Conservation (phyloP, 2,888 invertebrate genomes). For the Coremacera marginata region DNA sequence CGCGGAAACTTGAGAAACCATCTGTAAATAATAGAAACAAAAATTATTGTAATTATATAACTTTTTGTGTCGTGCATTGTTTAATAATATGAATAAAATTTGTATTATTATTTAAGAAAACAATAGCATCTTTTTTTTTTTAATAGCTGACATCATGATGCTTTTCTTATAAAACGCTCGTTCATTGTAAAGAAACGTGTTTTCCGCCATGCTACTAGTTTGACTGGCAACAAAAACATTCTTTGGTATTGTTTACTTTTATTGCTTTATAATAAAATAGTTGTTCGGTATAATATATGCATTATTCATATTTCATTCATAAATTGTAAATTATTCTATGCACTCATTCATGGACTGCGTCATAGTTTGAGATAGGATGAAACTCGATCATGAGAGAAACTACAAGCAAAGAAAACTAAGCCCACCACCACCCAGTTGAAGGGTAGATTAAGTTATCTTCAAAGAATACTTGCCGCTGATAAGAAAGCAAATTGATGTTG, state of each 20-base stretch:
- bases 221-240: no score
- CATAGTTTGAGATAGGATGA: no score
- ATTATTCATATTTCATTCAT: conserved; percentile 2
- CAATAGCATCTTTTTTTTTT: no score
- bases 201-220: neutral
- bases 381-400: neutral
- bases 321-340: neutral
- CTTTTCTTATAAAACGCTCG: neutral
- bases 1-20: conserved; percentile 86
- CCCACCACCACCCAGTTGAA: neutral
- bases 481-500: no score
- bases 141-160: no score
- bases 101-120: no score
- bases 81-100: neutral
- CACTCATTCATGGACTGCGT: conserved; percentile 1
- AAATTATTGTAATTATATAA: neutral
- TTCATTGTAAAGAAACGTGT: neutral
- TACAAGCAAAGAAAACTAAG: neutral
- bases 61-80: neutral
- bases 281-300: neutral
- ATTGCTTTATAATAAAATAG: neutral
- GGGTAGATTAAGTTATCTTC: neutral
- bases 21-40: conserved; percentile 72
- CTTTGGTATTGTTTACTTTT: neutral
- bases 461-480: neutral